phyloP scores from a whole-genome alignment of 2,797 vertebrate species.

The Octomys mimax region DNA sequence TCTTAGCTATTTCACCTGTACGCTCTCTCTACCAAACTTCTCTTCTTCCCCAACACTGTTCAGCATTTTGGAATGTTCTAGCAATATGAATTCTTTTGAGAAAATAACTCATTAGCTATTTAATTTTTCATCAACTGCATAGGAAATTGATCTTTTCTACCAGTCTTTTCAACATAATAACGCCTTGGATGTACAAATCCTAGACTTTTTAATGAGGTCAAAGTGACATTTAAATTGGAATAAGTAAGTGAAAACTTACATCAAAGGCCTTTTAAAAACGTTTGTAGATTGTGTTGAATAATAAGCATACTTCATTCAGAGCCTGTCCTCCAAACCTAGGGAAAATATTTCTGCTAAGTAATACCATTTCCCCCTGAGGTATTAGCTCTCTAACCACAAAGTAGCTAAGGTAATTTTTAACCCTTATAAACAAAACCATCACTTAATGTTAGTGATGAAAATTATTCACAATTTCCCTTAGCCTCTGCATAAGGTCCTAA shows the following conservation, averaged over 20 bases:
- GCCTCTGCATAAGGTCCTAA: background rate
- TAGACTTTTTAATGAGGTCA: constrained; percentile 15
- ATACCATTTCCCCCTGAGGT: background rate
- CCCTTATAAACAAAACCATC: background rate
- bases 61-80: background rate
- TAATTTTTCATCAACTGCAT: background rate
- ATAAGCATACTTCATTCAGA: background rate
- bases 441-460: background rate
- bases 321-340: background rate
- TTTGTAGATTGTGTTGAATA: background rate
- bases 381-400: background rate
- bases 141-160: background rate
- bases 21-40: background rate
- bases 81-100: background rate
- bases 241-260: background rate
- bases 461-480: background rate
- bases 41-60: background rate
- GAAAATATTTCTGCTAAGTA: background rate
- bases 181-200: background rate
- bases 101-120: background rate
- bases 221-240: background rate
- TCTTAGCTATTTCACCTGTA: background rate
- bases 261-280: background rate
- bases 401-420: background rate
- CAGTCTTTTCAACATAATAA: constrained; percentile 18